phyloP scores from a whole-genome alignment of 2,888 invertebrate species.

The Eupithecia centaureata region DNA sequence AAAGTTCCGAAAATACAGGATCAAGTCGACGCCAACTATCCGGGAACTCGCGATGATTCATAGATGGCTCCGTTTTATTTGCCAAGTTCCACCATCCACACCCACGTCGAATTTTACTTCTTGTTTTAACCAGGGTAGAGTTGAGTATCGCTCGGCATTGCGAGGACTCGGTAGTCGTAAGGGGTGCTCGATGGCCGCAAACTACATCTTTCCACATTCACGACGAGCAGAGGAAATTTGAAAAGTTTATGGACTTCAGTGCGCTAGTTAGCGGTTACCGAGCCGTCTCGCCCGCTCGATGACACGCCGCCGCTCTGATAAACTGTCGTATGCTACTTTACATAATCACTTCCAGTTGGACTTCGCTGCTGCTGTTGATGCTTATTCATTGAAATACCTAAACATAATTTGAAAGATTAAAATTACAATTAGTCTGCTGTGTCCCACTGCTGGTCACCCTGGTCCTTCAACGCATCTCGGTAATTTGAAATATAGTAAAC shows the following conservation, averaged over 20 bases:
- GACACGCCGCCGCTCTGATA: too few species aligned
- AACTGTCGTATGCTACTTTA: not conserved
- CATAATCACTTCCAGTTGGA: not conserved
- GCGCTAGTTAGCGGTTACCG: not conserved
- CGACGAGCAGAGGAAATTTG: conserved; percentile 29
- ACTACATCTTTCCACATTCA: conserved; percentile 32
- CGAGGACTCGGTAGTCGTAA: not conserved
- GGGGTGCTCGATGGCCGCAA: conserved; percentile 22
- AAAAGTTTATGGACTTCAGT: conserved; percentile 27
- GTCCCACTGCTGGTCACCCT: too few species aligned
- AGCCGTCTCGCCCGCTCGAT: not conserved
- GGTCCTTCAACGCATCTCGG: too few species aligned
- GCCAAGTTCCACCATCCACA: conserved; percentile 12
- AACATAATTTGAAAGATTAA: too few species aligned
- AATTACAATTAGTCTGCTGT: too few species aligned
- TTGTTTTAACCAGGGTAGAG: not conserved
- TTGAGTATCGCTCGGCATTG: not conserved
- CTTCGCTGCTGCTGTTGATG: not conserved
- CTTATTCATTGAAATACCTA: not conserved
- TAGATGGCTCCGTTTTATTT: conserved; percentile 18
- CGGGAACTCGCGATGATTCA: conserved; percentile 23
- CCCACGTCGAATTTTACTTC: not conserved
- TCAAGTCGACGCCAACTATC: conserved; percentile 18
- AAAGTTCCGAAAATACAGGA: conserved; percentile 16
- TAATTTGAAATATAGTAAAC: too few species aligned